A percentile compares a stretch with the other conserved stretches of the same genome.
These are phyloP conservation scores for Neodontobutis hainanensis DNA, from an alignment of 2,113 vertebrate genomes.

Conservation along the genomic window DNA sequence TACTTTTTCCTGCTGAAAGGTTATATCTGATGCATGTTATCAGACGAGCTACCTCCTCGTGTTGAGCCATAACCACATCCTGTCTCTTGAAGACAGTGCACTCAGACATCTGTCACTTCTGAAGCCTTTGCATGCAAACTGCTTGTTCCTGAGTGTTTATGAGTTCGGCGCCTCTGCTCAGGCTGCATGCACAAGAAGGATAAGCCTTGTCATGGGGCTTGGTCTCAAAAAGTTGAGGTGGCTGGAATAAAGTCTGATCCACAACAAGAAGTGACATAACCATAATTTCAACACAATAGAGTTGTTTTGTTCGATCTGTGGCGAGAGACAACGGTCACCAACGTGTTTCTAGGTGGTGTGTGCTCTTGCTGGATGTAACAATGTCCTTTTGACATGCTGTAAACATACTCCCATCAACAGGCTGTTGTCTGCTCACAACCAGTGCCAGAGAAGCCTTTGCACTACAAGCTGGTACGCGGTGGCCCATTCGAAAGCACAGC, in stretches of 20 bases:
- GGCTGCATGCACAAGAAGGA: constrained; percentile 41
- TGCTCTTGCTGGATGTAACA: constrained; percentile 45
- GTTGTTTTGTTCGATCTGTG: constrained; percentile 39
- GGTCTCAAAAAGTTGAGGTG: constrained; percentile 38
- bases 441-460: constrained; percentile 68
- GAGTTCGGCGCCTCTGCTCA: constrained; percentile 18
- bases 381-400: constrained; percentile 59
- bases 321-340: constrained; percentile 50
- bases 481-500: constrained; percentile 53
- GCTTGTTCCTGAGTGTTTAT: constrained; percentile 11
- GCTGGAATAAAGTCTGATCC: constrained; percentile 47
- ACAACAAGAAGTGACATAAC: constrained; percentile 63
- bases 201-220: constrained; percentile 69
- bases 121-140: constrained; percentile 35
- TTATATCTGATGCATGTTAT: constrained; percentile 34
- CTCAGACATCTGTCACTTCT: constrained; percentile 48
- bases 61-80: constrained; percentile 75
- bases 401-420: constrained; percentile 62
- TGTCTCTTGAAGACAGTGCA: constrained; percentile 43
- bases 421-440: constrained; percentile 47
- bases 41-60: constrained; percentile 28
- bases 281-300: constrained; percentile 61
- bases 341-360: constrained; percentile 56
- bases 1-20: neutral
- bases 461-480: constrained; percentile 63